phyloP scores from a whole-genome alignment of 2,113 vertebrate species.

The Malurus elegans region DNA sequence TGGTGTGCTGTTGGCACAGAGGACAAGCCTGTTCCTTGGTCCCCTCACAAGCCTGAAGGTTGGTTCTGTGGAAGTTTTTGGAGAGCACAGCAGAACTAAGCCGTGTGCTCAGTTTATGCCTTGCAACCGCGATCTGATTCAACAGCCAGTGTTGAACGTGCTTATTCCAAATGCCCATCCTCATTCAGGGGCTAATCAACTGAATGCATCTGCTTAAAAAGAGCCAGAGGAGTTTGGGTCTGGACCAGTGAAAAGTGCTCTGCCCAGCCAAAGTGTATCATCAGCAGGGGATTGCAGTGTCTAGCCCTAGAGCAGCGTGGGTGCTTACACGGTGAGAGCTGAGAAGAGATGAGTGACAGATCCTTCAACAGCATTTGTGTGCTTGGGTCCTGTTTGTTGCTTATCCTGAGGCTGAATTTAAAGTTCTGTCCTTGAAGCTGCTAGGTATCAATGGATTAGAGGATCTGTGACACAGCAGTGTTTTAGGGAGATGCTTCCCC shows the following conservation, averaged over 20 bases:
- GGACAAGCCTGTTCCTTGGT: not conserved
- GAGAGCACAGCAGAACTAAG: not conserved
- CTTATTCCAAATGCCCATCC: not conserved
- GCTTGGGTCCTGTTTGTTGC: not conserved
- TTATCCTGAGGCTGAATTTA: not conserved
- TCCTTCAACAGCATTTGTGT: not conserved
- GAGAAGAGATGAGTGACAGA: not conserved
- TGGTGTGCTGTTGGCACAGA: not conserved
- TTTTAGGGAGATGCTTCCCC: not conserved
- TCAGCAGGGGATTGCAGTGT: not conserved
- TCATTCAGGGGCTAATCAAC: not conserved
- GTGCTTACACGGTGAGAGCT: not conserved
- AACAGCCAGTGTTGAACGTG: accelerated
- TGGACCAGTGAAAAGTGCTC: not conserved
- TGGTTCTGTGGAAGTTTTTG: not conserved
- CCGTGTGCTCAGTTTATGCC: not conserved
- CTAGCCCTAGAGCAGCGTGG: not conserved
- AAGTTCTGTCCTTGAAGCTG: not conserved
- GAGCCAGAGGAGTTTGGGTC: not conserved
- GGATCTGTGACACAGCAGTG: not conserved
- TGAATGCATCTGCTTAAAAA: not conserved
- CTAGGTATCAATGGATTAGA: not conserved
- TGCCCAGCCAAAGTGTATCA: not conserved
- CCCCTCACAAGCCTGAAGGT: not conserved
- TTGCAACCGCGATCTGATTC: not conserved